A percentile compares a stretch with the other conserved stretches of the same genome.
phyloP scores from a whole-genome alignment of 2,113 vertebrate species.

The Orthonyx spaldingii region DNA sequence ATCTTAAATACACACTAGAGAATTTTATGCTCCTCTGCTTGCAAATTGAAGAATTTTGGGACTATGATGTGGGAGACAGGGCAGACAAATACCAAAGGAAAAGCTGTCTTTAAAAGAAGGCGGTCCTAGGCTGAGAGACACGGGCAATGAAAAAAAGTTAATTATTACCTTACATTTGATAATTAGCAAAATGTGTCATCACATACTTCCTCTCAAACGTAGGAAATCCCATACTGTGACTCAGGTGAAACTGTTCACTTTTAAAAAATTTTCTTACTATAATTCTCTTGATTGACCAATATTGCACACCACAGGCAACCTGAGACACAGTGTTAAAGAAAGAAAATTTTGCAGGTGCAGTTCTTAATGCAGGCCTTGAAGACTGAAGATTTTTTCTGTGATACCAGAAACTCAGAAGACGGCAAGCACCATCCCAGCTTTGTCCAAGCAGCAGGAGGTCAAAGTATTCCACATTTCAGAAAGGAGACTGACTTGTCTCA shows the following conservation, averaged over 20 bases:
- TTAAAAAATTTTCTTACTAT: neutral
- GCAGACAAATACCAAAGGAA: neutral
- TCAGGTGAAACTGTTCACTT: neutral
- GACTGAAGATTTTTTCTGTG: neutral
- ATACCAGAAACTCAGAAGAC: neutral
- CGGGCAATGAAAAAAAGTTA: neutral
- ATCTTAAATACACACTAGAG: neutral
- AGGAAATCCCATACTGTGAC: neutral
- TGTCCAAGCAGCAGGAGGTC: neutral
- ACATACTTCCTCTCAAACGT: neutral
- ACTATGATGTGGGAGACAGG: neutral
- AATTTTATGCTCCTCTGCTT: neutral
- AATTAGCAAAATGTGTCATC: neutral
- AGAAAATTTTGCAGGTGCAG: neutral
- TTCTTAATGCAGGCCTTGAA: neutral
- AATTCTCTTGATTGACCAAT: neutral
- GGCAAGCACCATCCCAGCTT: neutral
- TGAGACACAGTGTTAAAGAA: neutral
- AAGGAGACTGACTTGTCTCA: neutral
- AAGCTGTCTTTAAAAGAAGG: neutral
- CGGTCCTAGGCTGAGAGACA: neutral
- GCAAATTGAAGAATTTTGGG: neutral
- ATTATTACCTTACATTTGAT: neutral
- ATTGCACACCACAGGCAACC: neutral
- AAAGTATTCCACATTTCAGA: neutral